These are phyloP conservation scores for Phenganax stokvisi DNA, from an alignment of 92 coral and sea anemone genomes.

Conservation along the genomic window DNA sequence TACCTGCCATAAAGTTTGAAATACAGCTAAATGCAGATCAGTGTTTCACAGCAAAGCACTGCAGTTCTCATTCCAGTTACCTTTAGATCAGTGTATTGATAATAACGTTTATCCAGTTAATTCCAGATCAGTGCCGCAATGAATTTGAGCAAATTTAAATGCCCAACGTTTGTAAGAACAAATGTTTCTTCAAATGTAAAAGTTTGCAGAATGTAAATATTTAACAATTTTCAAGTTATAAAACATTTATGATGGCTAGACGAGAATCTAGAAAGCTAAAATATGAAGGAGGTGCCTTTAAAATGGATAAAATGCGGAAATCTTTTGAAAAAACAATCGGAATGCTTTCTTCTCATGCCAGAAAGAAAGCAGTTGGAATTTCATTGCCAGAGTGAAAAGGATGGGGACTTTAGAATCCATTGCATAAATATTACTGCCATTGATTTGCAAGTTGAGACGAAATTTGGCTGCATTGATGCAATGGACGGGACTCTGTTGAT, in stretches of 20 bases:
- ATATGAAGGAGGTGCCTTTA: constrained; percentile 22
- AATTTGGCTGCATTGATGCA: constrained; percentile 84
- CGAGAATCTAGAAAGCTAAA: neutral
- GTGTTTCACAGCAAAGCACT: no score
- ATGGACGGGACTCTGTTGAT: constrained; percentile 75
- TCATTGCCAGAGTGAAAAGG: constrained; percentile 42
- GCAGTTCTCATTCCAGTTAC: no score
- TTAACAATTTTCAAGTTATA: neutral
- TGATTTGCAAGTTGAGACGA: constrained; percentile 77
- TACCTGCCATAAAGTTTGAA: no score
- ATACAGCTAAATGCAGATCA: no score
- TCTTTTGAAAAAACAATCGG: neutral
- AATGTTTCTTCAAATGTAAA: neutral
- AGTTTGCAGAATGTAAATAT: neutral
- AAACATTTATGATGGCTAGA: constrained; percentile 5
- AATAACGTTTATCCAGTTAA: no score
- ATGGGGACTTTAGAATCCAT: constrained; percentile 49
- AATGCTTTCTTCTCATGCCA: neutral
- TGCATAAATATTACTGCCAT: constrained; percentile 73
- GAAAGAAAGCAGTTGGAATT: neutral
- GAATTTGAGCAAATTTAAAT: no score
- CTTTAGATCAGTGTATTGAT: no score
- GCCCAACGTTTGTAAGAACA: neutral
- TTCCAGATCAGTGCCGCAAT: no score
- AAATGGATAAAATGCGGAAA: constrained; percentile 27